phyloP scores from a whole-genome alignment of 2,113 vertebrate species.

The Oostethus manadensis region DNA sequence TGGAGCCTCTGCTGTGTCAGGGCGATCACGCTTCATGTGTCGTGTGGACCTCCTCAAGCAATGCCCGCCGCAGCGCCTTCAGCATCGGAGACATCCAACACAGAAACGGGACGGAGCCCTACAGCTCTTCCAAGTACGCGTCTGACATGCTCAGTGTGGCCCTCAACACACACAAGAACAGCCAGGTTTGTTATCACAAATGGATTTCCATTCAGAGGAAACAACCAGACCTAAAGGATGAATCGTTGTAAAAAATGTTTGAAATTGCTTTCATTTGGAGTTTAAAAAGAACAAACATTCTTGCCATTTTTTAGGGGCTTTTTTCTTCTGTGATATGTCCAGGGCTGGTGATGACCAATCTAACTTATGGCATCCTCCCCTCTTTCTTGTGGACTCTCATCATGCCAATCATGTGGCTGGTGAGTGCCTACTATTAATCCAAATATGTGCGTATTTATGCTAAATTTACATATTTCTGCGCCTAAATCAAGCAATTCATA shows the following conservation, averaged over 20 bases:
- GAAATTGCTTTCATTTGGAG: not conserved
- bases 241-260: not conserved
- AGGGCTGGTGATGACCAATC: conserved; percentile 86
- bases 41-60: conserved; percentile 95
- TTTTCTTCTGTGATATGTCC: conserved; percentile 92
- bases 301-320: conserved; percentile 74
- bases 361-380: conserved; percentile 86
- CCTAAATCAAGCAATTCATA: no score
- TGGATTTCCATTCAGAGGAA: not conserved
- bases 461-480: no score
- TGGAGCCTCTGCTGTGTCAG: conserved; percentile 71
- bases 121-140: conserved; percentile 96
- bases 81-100: conserved; percentile 87
- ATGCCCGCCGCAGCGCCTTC: conserved; percentile 82
- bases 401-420: conserved; percentile 87
- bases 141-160: conserved; percentile 86
- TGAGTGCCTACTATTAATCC: no score
- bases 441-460: no score
- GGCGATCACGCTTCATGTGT: conserved; percentile 67
- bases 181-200: conserved; percentile 63
- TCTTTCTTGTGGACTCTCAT: conserved; percentile 84
- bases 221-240: not conserved
- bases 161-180: conserved; percentile 82
- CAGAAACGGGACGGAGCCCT: conserved; percentile 79
- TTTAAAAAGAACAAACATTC: not conserved